These are phyloP conservation scores for Piprites chloris DNA, from an alignment of 2,113 vertebrate genomes.

Conservation along the genomic window DNA sequence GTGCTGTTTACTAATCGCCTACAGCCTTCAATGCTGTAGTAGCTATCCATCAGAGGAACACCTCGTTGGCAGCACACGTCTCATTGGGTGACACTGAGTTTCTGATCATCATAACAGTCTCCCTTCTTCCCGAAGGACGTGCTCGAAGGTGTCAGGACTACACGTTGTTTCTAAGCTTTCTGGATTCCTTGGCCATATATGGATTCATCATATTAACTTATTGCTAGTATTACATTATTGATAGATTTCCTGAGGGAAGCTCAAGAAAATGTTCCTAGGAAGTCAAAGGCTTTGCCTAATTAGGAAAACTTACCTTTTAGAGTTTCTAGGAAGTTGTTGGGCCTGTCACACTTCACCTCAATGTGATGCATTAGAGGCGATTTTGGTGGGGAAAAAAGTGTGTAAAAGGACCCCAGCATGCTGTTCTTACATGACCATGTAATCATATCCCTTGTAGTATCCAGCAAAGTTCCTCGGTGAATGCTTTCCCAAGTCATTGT, in stretches of 20 bases:
- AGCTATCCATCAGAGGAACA: neutral
- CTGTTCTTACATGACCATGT: neutral
- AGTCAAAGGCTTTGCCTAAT: neutral
- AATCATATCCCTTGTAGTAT: neutral
- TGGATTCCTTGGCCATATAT: neutral
- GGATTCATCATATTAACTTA: neutral
- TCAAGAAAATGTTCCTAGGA: neutral
- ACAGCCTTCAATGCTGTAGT: neutral
- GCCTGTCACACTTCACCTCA: neutral
- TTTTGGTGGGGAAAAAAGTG: neutral
- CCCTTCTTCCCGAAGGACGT: neutral
- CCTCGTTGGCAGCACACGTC: neutral
- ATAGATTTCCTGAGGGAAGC: neutral
- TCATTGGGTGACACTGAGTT: neutral
- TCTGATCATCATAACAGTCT: neutral
- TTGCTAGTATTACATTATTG: neutral
- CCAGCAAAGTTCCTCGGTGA: neutral
- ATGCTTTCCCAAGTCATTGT: neutral
- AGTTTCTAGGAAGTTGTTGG: neutral
- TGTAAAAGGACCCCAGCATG: neutral
- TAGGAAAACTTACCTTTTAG: neutral
- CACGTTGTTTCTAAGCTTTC: neutral
- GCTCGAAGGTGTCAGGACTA: neutral
- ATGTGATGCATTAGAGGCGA: neutral
- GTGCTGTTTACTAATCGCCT: slow-evolving; percentile 9